These are phyloP conservation scores for Nomada ferruginata DNA, from an alignment of 2,888 invertebrate species.

Conservation along the genomic window DNA sequence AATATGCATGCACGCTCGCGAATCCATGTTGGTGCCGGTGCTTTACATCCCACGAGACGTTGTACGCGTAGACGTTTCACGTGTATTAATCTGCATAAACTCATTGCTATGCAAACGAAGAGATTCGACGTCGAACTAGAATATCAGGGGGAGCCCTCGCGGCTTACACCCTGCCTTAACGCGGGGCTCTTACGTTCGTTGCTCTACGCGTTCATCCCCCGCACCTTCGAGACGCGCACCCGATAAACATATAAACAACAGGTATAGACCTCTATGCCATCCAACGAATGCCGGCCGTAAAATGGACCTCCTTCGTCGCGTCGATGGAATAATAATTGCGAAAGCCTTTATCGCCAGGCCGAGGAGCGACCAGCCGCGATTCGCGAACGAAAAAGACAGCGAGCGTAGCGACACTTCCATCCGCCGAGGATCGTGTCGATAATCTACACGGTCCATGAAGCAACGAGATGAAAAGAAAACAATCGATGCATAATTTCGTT, in stretches of 20 bases:
- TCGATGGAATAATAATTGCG: constrained; percentile 69
- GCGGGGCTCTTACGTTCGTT: constrained; percentile 45
- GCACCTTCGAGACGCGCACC: constrained; percentile 6
- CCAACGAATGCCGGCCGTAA: constrained; percentile 62
- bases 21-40: constrained; percentile 59
- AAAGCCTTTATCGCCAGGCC: constrained; percentile 19
- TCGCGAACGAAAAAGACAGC: constrained; percentile 42
- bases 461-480: constrained; percentile 69
- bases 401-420: constrained; percentile 41
- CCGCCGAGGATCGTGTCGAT: constrained; percentile 37
- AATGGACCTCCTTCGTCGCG: constrained; percentile 57
- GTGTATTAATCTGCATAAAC: constrained; percentile 83
- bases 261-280: neutral
- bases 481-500: constrained; percentile 71
- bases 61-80: constrained; percentile 73
- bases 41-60: constrained; percentile 69
- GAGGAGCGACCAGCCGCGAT: neutral
- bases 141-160: constrained; percentile 67
- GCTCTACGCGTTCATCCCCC: neutral
- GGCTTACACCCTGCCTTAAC: constrained; percentile 70
- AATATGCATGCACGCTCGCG: constrained; percentile 66
- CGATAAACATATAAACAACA: constrained; percentile 23
- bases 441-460: constrained; percentile 35
- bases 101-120: constrained; percentile 80
- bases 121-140: constrained; percentile 75